A percentile compares a stretch with the other conserved stretches of the same genome.
Evolutionary conservation across 2,888 invertebrate genomes (phyloP).

Genomic region (Drosophila emarginata): DNA sequence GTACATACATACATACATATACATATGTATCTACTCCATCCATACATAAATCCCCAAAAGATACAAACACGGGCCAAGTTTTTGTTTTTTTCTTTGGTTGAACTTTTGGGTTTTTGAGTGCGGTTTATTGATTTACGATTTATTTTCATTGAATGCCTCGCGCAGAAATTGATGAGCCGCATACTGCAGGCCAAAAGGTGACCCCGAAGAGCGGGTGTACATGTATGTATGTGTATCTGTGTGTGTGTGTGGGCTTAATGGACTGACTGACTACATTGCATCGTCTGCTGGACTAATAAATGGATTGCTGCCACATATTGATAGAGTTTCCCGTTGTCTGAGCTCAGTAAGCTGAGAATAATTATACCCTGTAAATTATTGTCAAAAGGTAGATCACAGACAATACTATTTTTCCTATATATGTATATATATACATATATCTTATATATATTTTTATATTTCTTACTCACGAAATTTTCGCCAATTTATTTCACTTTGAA

Average conservation of each 20-base stretch:
- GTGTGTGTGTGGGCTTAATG: slow-evolving; percentile 37
- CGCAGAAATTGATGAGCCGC: slow-evolving; percentile 67
- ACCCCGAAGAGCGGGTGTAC: slow-evolving; percentile 38
- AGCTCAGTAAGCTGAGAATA: background rate
- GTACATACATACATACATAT: background rate
- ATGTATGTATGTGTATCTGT: slow-evolving; percentile 15
- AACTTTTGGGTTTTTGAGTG: slow-evolving; percentile 49
- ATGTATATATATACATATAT: background rate
- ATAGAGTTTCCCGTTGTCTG: background rate
- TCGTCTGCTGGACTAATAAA: slow-evolving; percentile 2
- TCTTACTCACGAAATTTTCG: too few species aligned
- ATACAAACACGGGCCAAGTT: slow-evolving; percentile 30
- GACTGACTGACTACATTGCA: slow-evolving; percentile 22
- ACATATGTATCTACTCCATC: background rate
- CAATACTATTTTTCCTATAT: background rate
- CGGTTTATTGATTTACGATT: slow-evolving; percentile 74
- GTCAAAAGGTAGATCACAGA: too few species aligned
- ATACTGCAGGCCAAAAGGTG: slow-evolving; percentile 67
- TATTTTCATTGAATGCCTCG: slow-evolving; percentile 66
- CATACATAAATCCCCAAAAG: slow-evolving; percentile 1
- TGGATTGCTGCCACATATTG: slow-evolving; percentile 6
- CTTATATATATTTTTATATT: too few species aligned
- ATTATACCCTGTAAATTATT: background rate
- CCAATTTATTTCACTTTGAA: too few species aligned
- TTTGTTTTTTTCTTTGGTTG: slow-evolving; percentile 27